Evolutionary conservation across 2,797 vertebrate genomes (phyloP), one percentile per base, ranked within the genome.

Genomic region (Tympanoctomys barrerae): DNA sequence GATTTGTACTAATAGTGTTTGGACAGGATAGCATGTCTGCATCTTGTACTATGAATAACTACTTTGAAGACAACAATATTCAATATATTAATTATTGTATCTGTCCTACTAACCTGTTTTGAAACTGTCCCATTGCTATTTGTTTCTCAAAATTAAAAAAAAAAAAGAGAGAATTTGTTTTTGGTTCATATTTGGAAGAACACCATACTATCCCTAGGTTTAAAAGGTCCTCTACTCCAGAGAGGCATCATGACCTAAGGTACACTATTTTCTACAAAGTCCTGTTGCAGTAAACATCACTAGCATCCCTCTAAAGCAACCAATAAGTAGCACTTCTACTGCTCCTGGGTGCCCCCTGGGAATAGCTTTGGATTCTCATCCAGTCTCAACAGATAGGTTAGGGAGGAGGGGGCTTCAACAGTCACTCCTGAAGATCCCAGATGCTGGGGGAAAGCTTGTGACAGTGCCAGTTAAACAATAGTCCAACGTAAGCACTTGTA

Each of bases 401-500:
- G 54, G 49, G 2, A 46, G 3, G 7, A 8, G 6, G 42, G 75
- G n/a, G 8, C 22, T 33, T 39, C 8, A 54, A 28, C 57, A 66
- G 68, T 36, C 62, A 4, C 21, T 75, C 7, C 42, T 31, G 21
- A 54, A 71, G 84, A 89, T 31, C 21, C 68, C 33, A 52, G 73
- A 54, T 92, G 61, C 66, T n/a, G 16, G 59, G 24, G 5, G 46
- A 87, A 80, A 95, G 89, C 54, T 24, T 77, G 28, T 16, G 26
- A 70, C 59, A 39, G 62, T 71, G 6, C 39, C 49, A 88, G 33
- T 26, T 90, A 90, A 90, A 83, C 59, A 73, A 39, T 42, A 26
- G 8, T 54, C 94, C 95, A 57, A 93, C 77, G 87, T 68, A 89
- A 97, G 80, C 33, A 64, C 92, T 94, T 90, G 31, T 81, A 90